A percentile compares a stretch with the other conserved stretches of the same genome.
phyloP scores from a whole-genome alignment of 2,113 vertebrate genomes.

The Apodemus sylvaticus region DNA sequence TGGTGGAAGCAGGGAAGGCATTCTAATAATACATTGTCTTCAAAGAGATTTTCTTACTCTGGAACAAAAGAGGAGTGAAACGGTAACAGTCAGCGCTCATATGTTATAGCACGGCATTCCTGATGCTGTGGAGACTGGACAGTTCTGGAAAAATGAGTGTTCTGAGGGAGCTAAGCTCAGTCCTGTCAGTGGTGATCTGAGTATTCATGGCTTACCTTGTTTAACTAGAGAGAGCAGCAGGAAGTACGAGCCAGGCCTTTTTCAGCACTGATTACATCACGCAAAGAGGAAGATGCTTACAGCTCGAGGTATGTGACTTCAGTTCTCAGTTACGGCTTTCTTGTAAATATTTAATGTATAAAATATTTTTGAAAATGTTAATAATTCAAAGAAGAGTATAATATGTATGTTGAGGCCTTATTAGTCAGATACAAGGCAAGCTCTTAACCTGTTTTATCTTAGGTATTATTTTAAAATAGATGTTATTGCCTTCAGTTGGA shows the following conservation, averaged over 20 bases:
- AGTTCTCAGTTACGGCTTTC: not conserved
- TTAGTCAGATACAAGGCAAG: not conserved
- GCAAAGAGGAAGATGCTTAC: conserved; percentile 81
- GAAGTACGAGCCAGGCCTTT: conserved; percentile 86
- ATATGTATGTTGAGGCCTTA: not conserved
- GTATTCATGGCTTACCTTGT: not conserved
- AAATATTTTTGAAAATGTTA: conserved; percentile 28
- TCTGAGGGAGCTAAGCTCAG: not conserved
- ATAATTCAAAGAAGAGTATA: not conserved
- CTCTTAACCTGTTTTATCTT: not conserved
- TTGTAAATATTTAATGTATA: not conserved
- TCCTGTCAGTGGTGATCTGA: not conserved
- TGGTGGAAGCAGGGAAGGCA: conserved; percentile 3
- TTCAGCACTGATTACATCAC: conserved; percentile 81
- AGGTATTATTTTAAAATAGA: conserved; percentile 33
- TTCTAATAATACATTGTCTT: not conserved
- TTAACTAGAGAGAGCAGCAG: conserved; percentile 87
- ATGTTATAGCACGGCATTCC: not conserved
- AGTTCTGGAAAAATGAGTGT: conserved; percentile 19
- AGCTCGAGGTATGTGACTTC: conserved; percentile 85
- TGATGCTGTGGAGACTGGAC: not conserved
- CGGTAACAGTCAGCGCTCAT: not conserved
- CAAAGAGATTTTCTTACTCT: not conserved
- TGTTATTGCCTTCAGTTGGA: conserved; percentile 29
- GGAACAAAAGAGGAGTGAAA: conserved; percentile 9